Conservation (phyloP, 2,113 vertebrate genomes). For the Myrmophylax atrothorax region DNA sequence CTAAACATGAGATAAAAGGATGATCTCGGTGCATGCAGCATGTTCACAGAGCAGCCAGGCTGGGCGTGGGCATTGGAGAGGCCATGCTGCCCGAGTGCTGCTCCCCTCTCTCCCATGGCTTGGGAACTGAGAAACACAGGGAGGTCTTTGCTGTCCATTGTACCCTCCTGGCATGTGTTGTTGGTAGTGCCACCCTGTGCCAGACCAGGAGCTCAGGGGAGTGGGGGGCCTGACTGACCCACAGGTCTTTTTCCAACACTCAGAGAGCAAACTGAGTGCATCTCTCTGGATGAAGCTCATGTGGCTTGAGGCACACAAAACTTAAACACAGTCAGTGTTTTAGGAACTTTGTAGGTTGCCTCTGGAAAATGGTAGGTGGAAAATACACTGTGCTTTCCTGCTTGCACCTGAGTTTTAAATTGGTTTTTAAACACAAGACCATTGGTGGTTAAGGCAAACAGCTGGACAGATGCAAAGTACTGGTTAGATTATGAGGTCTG, state of each 20-base stretch:
- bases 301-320: background rate
- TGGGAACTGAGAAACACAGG: background rate
- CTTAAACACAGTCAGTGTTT: background rate
- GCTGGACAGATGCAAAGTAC: background rate
- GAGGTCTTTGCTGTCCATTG: background rate
- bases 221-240: background rate
- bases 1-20: background rate
- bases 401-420: background rate
- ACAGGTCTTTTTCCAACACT: background rate
- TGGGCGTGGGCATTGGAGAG: conserved; percentile 25
- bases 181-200: background rate
- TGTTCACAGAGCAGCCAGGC: conserved; percentile 38
- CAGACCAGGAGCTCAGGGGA: background rate
- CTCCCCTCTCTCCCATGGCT: background rate
- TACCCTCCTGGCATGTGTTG: background rate
- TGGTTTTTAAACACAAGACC: background rate
- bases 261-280: background rate
- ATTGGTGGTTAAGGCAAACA: background rate
- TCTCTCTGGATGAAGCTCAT: background rate
- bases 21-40: conserved; percentile 54
- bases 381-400: background rate
- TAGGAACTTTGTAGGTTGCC: background rate
- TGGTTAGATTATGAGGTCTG: background rate
- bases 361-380: conserved; percentile 15
- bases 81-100: background rate